Percentiles rank a stretch among this genome's conserved stretches.
Evolutionary conservation across 2,888 invertebrate genomes (phyloP).

Genomic region (Malachius bipustulatus): DNA sequence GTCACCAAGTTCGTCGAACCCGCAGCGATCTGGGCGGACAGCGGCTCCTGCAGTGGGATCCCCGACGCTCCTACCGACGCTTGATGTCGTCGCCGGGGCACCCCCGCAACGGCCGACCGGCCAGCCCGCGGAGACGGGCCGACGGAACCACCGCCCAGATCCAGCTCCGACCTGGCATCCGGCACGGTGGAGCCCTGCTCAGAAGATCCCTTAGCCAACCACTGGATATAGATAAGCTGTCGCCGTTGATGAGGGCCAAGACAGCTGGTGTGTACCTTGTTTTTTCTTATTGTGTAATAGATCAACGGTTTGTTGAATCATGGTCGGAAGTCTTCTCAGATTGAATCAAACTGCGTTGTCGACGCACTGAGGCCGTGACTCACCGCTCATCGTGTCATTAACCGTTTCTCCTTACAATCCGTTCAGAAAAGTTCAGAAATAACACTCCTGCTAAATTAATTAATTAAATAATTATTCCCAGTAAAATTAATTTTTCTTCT

Average conservation of each 20-base stretch:
- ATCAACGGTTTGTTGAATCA: too few relatives aligned
- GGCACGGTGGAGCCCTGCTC: slow-evolving; percentile 30
- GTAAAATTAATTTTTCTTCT: too few relatives aligned
- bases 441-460: neutral
- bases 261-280: slow-evolving; percentile 37
- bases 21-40: slow-evolving; percentile 48
- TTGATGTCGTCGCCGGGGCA: slow-evolving; percentile 39
- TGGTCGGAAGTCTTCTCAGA: too few relatives aligned
- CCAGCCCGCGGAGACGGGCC: slow-evolving; percentile 37
- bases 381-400: neutral
- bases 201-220: slow-evolving; percentile 58
- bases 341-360: too few relatives aligned
- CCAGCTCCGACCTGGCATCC: slow-evolving; percentile 21
- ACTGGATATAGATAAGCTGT: slow-evolving; percentile 47
- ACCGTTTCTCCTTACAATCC: neutral
- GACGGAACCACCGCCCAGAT: slow-evolving; percentile 26
- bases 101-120: slow-evolving; percentile 37
- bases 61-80: slow-evolving; percentile 37
- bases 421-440: neutral
- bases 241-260: slow-evolving; percentile 43
- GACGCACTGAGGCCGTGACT: too few relatives aligned
- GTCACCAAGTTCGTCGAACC: slow-evolving; percentile 41
- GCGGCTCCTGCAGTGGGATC: slow-evolving; percentile 43
- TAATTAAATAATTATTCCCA: too few relatives aligned
- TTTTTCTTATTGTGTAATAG: too few relatives aligned